Evolutionary conservation across 2,113 vertebrate species (phyloP), one percentile per base, ranked within the genome.

Genomic region (Dendrocopos noguchii): DNA sequence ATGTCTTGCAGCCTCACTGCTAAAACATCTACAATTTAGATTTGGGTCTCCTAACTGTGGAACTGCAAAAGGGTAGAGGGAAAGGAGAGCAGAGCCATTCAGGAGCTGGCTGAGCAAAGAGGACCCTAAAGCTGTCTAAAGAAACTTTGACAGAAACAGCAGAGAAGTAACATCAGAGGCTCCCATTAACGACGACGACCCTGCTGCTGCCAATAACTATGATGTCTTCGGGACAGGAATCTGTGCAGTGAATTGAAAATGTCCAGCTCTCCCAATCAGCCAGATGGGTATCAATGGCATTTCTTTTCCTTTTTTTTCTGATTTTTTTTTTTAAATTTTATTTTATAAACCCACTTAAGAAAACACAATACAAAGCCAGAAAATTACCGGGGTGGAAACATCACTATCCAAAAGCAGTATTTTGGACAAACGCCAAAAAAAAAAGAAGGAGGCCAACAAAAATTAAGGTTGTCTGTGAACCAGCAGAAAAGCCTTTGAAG

Each of bases 401-500:
- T 9, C 25, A 11, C 33, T 75, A 24, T 61, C 60, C 39, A 77
- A 87, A 83, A 63, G 10, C 9, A 33, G 28, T 80, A 57, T 27
- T 88, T 90, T 86, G 73, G 68, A 57, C 36, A 78, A 80, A 75
- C 34, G 7, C 61, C 2, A 2, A 61, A 80, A 83, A 80, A 80
- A 85, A 27, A 84, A 28, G 31, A 31, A 13, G 12, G 22, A 52
- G 31, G 56, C 42, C 91, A 93, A 88, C 47, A 91, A 80, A 95
- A 94, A 88, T 91, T 85, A 83, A 88, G 60, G 72, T 25, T 88
- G 16, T 67, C 56, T 85, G 22, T 71, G 85, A 94, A 95, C 31
- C 28, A 74, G 52, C 36, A 47, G 60, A 87, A 92, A 92, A 92
- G 61, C 34, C 57, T 95, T 95, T 95, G 88, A 95, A 90, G 85